Conservation (phyloP, 2,888 invertebrate genomes). For the Galerucella pusilla region DNA sequence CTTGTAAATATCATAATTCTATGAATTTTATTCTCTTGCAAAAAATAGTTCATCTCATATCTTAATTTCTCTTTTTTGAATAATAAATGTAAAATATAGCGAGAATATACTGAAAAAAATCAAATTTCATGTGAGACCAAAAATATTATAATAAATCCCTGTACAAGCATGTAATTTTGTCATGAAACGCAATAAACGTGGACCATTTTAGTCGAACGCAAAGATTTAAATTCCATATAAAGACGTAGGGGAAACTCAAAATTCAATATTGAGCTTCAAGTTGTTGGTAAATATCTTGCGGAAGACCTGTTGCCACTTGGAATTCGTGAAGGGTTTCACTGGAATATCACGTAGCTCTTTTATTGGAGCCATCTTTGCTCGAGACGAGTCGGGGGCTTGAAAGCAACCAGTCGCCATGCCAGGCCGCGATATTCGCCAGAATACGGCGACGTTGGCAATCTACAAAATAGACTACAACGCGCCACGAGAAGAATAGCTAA, state of each 20-base stretch:
- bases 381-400: constrained; percentile 43
- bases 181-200: background rate
- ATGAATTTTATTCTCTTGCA: too few species aligned
- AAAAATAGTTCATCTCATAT: too few species aligned
- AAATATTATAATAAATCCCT: background rate
- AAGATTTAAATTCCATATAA: constrained; percentile 45
- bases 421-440: constrained; percentile 18
- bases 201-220: background rate
- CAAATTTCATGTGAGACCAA: too few species aligned
- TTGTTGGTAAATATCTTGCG: constrained; percentile 57
- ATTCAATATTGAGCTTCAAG: constrained; percentile 58
- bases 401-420: constrained; percentile 58
- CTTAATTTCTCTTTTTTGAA: too few species aligned
- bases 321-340: constrained; percentile 59
- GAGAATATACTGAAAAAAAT: too few species aligned
- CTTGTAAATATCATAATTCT: too few species aligned
- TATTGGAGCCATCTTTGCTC: constrained; percentile 63
- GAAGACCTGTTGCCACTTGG: constrained; percentile 63
- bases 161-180: background rate
- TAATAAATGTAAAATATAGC: too few species aligned
- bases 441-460: constrained; percentile 48
- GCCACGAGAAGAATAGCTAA: constrained; percentile 55
- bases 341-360: constrained; percentile 62
- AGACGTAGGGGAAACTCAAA: constrained; percentile 53
- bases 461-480: constrained; percentile 59